These are phyloP conservation scores for Sarcophaga carnaria DNA, from an alignment of 2,888 invertebrate species.

Conservation along the genomic window DNA sequence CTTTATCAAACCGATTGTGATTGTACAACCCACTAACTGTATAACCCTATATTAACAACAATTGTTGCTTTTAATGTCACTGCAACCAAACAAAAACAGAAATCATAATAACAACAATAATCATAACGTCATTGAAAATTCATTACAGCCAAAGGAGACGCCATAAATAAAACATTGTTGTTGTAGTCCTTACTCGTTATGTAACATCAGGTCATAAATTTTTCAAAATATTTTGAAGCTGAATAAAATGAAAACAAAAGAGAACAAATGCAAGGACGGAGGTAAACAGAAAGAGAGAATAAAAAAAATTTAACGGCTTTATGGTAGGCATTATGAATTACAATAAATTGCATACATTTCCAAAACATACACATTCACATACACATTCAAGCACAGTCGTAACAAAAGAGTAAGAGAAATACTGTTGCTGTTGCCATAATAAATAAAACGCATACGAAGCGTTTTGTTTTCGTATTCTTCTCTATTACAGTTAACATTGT, in stretches of 20 bases:
- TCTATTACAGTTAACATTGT: neutral
- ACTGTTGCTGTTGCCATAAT: slow-evolving; percentile 51
- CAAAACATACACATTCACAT: neutral
- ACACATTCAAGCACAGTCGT: neutral
- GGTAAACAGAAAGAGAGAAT: too few species aligned
- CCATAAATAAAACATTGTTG: slow-evolving; percentile 58
- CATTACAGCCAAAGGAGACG: slow-evolving; percentile 40
- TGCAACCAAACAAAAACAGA: neutral
- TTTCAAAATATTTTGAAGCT: slow-evolving; percentile 10
- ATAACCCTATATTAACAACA: neutral
- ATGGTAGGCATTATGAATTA: too few species aligned
- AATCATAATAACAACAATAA: neutral
- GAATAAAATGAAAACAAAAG: neutral
- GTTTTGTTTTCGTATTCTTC: neutral
- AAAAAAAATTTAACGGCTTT: too few species aligned
- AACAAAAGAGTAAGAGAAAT: slow-evolving; percentile 1
- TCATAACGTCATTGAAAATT: slow-evolving; percentile 46
- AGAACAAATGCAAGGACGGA: neutral
- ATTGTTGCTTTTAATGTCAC: slow-evolving; percentile 32
- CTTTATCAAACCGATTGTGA: too few species aligned
- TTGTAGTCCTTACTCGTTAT: slow-evolving; percentile 1
- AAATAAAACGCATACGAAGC: slow-evolving; percentile 48
- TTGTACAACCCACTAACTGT: neutral
- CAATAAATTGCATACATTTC: too few species aligned
- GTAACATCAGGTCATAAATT: slow-evolving; percentile 47